Conservation (phyloP, 2,113 vertebrate species). For the Alethe diademata region DNA sequence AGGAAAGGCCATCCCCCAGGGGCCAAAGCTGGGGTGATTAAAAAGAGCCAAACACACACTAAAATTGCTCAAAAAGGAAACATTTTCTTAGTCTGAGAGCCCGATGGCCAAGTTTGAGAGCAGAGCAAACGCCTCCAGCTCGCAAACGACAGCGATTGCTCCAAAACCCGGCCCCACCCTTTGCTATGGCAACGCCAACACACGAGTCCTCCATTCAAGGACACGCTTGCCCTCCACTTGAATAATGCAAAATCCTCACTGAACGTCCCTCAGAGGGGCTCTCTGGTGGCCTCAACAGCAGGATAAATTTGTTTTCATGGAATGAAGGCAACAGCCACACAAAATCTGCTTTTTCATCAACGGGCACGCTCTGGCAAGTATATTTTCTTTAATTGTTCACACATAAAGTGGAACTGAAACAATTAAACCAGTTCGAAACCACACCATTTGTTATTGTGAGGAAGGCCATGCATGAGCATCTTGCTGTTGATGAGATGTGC, state of each 20-base stretch:
- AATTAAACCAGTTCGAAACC: constrained; percentile 17
- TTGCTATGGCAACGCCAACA: background rate
- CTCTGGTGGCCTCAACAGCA: background rate
- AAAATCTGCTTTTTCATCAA: background rate
- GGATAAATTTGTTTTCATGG: background rate
- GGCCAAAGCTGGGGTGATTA: background rate
- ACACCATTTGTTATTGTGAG: background rate
- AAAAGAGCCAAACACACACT: background rate
- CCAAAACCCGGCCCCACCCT: background rate
- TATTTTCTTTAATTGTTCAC: background rate
- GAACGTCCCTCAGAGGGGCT: background rate
- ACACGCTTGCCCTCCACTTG: background rate
- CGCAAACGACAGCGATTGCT: background rate
- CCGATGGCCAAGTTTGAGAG: background rate
- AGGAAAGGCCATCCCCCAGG: background rate
- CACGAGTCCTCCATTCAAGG: background rate
- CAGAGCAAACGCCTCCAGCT: background rate
- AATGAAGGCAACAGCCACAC: background rate
- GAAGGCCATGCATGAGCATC: background rate
- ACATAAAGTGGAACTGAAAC: constrained; percentile 35
- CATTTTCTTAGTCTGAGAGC: background rate
- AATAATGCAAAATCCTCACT: background rate
- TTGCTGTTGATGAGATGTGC: background rate
- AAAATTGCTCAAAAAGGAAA: background rate
- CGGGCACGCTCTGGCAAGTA: background rate